Conservation (phyloP, 2,888 invertebrate species). For the Falcaria lacertinaria region DNA sequence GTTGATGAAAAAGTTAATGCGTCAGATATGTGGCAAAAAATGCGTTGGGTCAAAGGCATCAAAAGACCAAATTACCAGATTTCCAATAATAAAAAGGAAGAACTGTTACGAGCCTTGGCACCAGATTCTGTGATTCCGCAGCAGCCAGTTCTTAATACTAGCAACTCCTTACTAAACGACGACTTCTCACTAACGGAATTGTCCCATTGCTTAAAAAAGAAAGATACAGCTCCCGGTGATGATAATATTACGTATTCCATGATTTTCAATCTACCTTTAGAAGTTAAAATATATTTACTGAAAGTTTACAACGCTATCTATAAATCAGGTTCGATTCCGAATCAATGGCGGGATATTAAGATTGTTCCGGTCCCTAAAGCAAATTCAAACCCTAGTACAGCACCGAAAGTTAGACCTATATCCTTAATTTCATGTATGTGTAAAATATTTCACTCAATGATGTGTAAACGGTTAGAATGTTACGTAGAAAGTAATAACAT, state of each 20-base stretch:
- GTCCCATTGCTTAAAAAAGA: background rate
- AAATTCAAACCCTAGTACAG: too few relatives aligned
- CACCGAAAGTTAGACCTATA: too few relatives aligned
- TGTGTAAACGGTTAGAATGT: too few relatives aligned
- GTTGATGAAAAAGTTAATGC: background rate
- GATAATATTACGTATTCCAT: conserved; percentile 14
- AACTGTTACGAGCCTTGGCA: conserved; percentile 2
- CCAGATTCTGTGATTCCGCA: conserved; percentile 4
- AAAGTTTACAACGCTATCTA: conserved; percentile 7
- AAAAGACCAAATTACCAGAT: background rate
- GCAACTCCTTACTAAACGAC: too few relatives aligned
- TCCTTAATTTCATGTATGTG: too few relatives aligned
- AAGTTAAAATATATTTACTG: conserved; percentile 5
- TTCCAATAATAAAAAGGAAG: background rate
- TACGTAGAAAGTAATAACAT: too few relatives aligned
- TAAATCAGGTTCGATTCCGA: conserved; percentile 1
- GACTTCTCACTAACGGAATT: background rate
- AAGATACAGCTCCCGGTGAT: conserved; percentile 7
- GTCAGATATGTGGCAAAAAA: conserved; percentile 4
- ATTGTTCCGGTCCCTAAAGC: conserved; percentile 4
- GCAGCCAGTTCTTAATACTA: too few relatives aligned
- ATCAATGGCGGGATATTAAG: conserved; percentile 2
- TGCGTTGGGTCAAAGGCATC: conserved; percentile 9
- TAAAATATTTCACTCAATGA: too few relatives aligned
- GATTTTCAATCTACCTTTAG: conserved; percentile 8